phyloP scores from a whole-genome alignment of 2,797 vertebrate species.

The Aulostomus chinensis region DNA sequence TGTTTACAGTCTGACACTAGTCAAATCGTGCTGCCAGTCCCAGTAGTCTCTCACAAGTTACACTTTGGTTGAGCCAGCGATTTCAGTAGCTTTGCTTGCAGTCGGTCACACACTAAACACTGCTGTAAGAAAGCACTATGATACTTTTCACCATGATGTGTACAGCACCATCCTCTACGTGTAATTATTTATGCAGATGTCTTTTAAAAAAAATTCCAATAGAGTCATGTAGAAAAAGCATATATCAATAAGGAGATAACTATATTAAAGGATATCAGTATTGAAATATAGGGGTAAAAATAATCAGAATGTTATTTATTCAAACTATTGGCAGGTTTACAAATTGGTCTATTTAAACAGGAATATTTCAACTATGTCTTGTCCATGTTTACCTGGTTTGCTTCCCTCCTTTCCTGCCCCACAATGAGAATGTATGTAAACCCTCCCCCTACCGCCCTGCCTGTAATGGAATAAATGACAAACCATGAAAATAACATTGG shows the following conservation, averaged over 20 bases:
- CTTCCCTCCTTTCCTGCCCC: slow-evolving; percentile 71
- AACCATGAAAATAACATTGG: slow-evolving; percentile 63
- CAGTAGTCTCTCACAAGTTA: slow-evolving; percentile 39
- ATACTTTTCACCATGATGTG: slow-evolving; percentile 74
- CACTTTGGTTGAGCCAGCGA: slow-evolving; percentile 37
- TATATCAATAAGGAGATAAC: slow-evolving; percentile 71
- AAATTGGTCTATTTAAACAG: slow-evolving; percentile 74
- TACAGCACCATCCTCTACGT: slow-evolving; percentile 81
- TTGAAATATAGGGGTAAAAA: slow-evolving; percentile 63
- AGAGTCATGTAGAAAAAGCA: slow-evolving; percentile 74
- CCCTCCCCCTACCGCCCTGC: slow-evolving; percentile 70
- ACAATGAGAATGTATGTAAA: slow-evolving; percentile 83
- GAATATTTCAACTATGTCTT: slow-evolving; percentile 78
- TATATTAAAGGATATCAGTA: slow-evolving; percentile 79
- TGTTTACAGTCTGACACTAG: slow-evolving; percentile 59
- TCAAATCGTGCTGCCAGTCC: slow-evolving; percentile 49
- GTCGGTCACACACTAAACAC: slow-evolving; percentile 42
- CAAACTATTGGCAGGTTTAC: slow-evolving; percentile 71
- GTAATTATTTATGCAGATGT: slow-evolving; percentile 83
- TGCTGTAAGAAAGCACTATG: slow-evolving; percentile 51
- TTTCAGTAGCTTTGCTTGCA: slow-evolving; percentile 58
- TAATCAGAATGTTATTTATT: slow-evolving; percentile 74
- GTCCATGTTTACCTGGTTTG: slow-evolving; percentile 82
- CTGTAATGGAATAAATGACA: slow-evolving; percentile 81
- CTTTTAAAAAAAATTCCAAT: slow-evolving; percentile 69